phyloP scores from a whole-genome alignment of 2,113 vertebrate genomes.

The Alaudala cheleensis region DNA sequence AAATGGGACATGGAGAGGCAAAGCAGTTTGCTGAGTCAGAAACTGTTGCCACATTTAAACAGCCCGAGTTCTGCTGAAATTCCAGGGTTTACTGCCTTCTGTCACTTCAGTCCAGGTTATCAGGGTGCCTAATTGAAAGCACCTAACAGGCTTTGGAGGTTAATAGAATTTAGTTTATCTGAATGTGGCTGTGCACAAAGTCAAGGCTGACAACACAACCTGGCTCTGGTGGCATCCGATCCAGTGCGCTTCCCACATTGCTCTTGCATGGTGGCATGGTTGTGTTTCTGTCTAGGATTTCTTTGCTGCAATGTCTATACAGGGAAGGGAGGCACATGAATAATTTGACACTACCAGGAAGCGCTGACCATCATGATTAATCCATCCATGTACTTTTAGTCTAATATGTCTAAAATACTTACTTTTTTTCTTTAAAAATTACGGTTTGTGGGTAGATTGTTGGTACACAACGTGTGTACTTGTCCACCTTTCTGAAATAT shows the following conservation, averaged over 20 bases:
- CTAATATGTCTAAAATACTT: not conserved
- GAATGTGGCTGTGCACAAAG: not conserved
- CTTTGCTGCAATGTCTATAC: fast-evolving
- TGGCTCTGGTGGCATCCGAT: not conserved
- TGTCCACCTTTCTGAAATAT: not conserved
- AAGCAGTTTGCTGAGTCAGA: slow-evolving; percentile 25
- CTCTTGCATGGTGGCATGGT: not conserved
- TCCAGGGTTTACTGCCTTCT: not conserved
- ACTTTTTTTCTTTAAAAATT: not conserved
- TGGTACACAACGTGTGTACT: not conserved
- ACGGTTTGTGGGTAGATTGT: not conserved
- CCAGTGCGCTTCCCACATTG: not conserved
- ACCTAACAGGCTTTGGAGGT: not conserved
- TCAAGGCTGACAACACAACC: not conserved
- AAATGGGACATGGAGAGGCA: not conserved
- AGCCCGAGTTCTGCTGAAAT: not conserved
- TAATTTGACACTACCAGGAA: not conserved
- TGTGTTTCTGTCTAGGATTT: not conserved
- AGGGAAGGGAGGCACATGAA: not conserved
- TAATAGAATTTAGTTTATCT: not conserved
- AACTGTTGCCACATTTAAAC: not conserved
- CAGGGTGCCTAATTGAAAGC: not conserved
- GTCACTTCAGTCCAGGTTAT: not conserved
- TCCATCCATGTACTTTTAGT: not conserved
- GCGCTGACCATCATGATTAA: not conserved